A percentile compares a stretch with the other conserved stretches of the same genome.
Conservation (phyloP, 2,797 vertebrate species). For the Myotis pilosus region DNA sequence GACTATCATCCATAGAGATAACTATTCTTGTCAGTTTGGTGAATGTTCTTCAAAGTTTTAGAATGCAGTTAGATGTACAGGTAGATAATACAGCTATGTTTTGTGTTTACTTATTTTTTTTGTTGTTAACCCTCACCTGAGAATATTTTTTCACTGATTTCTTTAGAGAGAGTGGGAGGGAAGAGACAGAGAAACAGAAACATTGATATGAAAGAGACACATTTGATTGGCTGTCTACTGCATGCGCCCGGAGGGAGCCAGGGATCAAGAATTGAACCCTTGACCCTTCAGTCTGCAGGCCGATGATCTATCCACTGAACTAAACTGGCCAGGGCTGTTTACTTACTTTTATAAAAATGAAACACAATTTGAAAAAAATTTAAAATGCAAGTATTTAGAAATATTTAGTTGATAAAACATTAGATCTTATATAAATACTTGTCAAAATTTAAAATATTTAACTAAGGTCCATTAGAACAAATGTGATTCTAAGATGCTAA, state of each 20-base stretch:
- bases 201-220: too few species aligned
- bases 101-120: conserved; percentile 31
- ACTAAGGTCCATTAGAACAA: conserved; percentile 42
- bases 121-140: too few species aligned
- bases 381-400: conserved; percentile 44
- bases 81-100: background rate
- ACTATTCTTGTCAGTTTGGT: background rate
- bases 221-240: too few species aligned
- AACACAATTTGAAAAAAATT: background rate
- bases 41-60: background rate
- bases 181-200: too few species aligned
- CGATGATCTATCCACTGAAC: too few species aligned
- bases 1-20: background rate
- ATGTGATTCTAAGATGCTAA: background rate
- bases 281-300: too few species aligned
- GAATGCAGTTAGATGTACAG: background rate
- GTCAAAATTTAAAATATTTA: background rate
- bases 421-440: conserved; percentile 42
- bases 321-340: too few species aligned
- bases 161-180: too few species aligned
- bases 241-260: too few species aligned
- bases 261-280: too few species aligned
- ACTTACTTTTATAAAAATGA: conserved; percentile 40
- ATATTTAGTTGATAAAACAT: background rate
- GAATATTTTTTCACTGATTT: too few species aligned